Evolutionary conservation across 2,113 vertebrate species (phyloP).

Genomic region (Gymnocephalus cernua): DNA sequence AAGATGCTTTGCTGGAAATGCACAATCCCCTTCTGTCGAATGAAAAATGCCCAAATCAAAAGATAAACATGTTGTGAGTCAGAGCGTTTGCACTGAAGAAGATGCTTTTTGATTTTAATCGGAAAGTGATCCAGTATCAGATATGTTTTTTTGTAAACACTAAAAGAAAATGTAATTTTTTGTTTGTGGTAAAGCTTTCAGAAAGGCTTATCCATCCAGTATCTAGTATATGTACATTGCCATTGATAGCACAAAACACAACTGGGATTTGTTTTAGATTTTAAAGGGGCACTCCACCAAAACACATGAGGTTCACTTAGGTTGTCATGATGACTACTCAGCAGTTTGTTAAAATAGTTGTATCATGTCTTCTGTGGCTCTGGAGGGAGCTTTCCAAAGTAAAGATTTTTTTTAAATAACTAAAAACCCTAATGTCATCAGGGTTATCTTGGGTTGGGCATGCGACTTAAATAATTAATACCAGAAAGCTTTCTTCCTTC

Average conservation of each 20-base stretch:
- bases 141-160: conserved; percentile 12
- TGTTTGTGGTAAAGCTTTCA: background rate
- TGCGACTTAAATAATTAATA: background rate
- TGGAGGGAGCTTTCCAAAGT: no score
- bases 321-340: background rate
- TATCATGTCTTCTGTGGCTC: background rate
- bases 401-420: background rate
- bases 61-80: conserved; percentile 28
- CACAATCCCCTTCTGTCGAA: conserved; percentile 41
- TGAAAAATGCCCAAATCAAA: conserved; percentile 36
- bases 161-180: background rate
- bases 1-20: conserved; percentile 62
- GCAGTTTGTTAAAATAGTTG: background rate
- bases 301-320: background rate
- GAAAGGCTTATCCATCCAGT: background rate
- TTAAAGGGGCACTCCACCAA: background rate
- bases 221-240: background rate
- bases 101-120: conserved; percentile 21
- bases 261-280: background rate
- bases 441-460: background rate
- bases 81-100: conserved; percentile 11
- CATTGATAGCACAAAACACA: background rate
- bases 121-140: conserved; percentile 26
- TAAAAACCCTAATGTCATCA: background rate
- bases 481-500: background rate